Conservation (phyloP, 2,113 vertebrate genomes). For the Colossoma macropomum region DNA sequence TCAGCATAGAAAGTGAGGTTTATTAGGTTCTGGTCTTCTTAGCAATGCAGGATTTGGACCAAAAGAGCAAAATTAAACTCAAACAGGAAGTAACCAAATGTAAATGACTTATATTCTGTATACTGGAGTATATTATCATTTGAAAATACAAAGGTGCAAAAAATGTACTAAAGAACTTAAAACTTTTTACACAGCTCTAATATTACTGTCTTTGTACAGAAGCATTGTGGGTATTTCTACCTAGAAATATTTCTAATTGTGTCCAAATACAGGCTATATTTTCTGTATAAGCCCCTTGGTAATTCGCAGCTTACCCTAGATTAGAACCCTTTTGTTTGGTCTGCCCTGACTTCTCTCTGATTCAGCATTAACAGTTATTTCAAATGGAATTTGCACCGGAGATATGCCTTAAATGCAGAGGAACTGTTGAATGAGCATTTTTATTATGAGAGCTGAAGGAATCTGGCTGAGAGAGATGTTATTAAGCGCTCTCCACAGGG, state of each 20-base stretch:
- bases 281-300: not conserved
- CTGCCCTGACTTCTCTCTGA: conserved; percentile 29
- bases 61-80: too few relatives aligned
- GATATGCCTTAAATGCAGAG: conserved; percentile 22
- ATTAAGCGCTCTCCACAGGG: conserved; percentile 58
- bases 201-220: too few relatives aligned
- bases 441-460: conserved; percentile 61
- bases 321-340: not conserved
- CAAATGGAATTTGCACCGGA: conserved; percentile 40
- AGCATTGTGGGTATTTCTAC: too few relatives aligned
- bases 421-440: conserved; percentile 56
- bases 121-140: too few relatives aligned
- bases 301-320: not conserved
- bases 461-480: conserved; percentile 55
- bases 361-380: conserved; percentile 36
- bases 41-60: too few relatives aligned
- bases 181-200: too few relatives aligned
- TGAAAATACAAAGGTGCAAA: too few relatives aligned
- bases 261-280: not conserved
- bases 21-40: too few relatives aligned
- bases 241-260: not conserved
- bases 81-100: too few relatives aligned
- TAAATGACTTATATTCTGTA: too few relatives aligned
- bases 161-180: too few relatives aligned
- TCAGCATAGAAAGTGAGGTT: too few relatives aligned